Evolutionary conservation across 1,140 invertebrate species (phyloP).

Genomic region (Rhopalosiphum padi): DNA sequence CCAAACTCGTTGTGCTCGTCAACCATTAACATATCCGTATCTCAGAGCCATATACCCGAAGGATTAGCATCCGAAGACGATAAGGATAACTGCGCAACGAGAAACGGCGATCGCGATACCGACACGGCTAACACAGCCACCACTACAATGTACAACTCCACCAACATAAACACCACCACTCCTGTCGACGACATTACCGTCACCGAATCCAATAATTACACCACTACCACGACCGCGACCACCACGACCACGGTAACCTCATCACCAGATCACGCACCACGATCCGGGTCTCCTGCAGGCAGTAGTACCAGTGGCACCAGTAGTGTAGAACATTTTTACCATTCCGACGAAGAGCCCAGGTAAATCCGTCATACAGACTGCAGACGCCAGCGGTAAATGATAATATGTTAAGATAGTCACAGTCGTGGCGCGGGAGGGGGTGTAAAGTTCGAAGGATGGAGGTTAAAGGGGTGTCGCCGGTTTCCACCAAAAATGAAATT

Average conservation of each 20-base stretch:
- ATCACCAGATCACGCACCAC: background rate
- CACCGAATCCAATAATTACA: background rate
- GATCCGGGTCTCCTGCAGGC: background rate
- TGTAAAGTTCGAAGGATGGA: too few relatives aligned
- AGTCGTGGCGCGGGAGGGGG: too few relatives aligned
- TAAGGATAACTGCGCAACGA: background rate
- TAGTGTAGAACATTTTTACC: conserved; percentile 59
- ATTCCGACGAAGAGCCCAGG: conserved; percentile 60
- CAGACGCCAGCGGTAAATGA: too few relatives aligned
- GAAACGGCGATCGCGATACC: background rate
- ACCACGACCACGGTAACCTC: background rate
- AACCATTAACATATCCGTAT: conserved; percentile 53
- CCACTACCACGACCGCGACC: background rate
- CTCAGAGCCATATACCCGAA: conserved; percentile 37
- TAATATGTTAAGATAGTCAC: too few relatives aligned
- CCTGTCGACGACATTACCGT: background rate
- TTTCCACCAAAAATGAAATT: too few relatives aligned
- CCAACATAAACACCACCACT: background rate
- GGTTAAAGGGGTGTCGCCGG: too few relatives aligned
- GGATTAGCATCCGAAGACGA: background rate
- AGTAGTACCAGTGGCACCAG: conserved; percentile 11
- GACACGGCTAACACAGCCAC: background rate
- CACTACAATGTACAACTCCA: background rate
- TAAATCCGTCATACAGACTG: background rate
- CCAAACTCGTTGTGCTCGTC: conserved; percentile 52